A percentile compares a stretch with the other conserved stretches of the same genome.
These are phyloP conservation scores for Coreius guichenoti DNA, from an alignment of 2,797 vertebrate genomes.

Conservation along the genomic window DNA sequence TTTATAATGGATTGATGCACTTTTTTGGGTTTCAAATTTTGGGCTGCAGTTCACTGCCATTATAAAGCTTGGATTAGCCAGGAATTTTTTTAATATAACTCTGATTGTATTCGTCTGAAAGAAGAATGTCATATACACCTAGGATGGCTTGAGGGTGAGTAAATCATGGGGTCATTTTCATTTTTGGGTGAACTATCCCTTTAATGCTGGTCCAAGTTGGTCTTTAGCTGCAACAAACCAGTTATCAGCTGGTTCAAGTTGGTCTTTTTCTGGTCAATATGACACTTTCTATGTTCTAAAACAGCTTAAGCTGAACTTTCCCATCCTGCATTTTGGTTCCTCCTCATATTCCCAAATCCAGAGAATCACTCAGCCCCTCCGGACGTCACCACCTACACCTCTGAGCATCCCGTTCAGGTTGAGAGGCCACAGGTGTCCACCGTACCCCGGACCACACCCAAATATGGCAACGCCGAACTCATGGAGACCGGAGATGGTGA, in stretches of 20 bases:
- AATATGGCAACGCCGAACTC: slow-evolving; percentile 91
- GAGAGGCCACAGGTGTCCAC: slow-evolving; percentile 88
- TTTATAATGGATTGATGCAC: no score
- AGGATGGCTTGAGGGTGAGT: no score
- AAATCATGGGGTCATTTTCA: no score
- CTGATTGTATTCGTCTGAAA: no score
- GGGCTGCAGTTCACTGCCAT: no score
- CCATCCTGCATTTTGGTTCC: slow-evolving; percentile 5
- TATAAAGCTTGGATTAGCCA: no score
- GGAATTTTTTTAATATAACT: no score
- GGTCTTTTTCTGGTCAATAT: neutral
- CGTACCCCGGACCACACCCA: slow-evolving; percentile 80
- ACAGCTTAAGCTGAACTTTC: neutral
- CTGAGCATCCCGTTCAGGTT: slow-evolving; percentile 87
- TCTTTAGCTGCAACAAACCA: neutral
- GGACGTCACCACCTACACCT: slow-evolving; percentile 97
- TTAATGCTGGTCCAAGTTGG: neutral
- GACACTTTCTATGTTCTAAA: neutral
- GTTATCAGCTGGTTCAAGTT: neutral
- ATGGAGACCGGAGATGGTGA: slow-evolving; percentile 91
- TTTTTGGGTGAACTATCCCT: no score
- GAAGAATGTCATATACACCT: no score
- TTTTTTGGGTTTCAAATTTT: no score
- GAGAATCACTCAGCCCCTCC: slow-evolving; percentile 97
- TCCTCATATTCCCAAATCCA: slow-evolving; percentile 63